Base-by-base conservation (phyloP, 2,113 vertebrate species). In the Xenotilapia flavipinnis region DNA sequence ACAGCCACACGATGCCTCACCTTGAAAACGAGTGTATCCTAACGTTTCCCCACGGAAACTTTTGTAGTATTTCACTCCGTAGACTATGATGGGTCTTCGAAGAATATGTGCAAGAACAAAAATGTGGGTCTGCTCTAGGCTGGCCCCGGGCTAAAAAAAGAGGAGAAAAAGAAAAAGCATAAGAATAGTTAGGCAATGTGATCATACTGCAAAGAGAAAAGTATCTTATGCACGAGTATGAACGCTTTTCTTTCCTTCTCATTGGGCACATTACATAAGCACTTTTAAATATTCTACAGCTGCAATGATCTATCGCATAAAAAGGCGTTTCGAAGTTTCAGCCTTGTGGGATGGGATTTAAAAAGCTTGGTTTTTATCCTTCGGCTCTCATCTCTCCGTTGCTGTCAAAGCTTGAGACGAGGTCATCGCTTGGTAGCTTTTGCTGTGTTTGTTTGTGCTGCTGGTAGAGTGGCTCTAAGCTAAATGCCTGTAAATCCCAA, bases 71-170 rank as follows among this genome's bases (percentile, higher is more conserved):
- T 99, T 99, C 91, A 99, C 98, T 96, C 98, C 99, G 96, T 99
- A 99, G 94, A 99, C 99, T 95, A 99, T 99, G 95, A 99, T 99
- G 87, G 99, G 98, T 95, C 98, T 97, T 94, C 99, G 97, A 94
- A 99, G 98, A 96, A 99, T 99, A 96, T 99, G 99, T 90, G 98
- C 98, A 88, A 99, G 98, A 95, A 99, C 98, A 96, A 99, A 99
- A 96, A 99, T 98, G 94, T 99, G 99, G 54, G 98, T 99, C 96
- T 99, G 98, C 95, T 99, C 99, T 96, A 99, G 97, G 96, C 98
- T 99, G 79, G 98, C 98, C 94, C 99, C 98, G 79, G 98, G 98
- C 99, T 99, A 91, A 56, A n/a, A 56, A n/a, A 77, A 56, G 49
- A 19, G 65, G 14, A 75, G 13, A 7, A 26, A 75, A 6, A 75